Conservation (phyloP, 2,888 invertebrate genomes). For the Ectobius pallidus region DNA sequence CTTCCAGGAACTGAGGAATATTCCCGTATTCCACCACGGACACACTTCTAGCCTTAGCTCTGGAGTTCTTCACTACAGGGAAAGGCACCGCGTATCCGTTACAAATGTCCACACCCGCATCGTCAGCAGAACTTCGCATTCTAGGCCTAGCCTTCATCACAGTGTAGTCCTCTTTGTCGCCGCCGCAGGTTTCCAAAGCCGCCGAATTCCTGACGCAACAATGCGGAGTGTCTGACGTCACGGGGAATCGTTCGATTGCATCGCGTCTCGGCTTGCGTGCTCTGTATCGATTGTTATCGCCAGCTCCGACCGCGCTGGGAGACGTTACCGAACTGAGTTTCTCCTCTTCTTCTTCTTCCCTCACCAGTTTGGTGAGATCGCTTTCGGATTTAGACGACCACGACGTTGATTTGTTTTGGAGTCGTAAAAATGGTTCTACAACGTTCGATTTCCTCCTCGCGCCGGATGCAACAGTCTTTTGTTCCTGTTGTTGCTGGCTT, state of each 20-base stretch:
- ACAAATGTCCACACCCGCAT: not conserved
- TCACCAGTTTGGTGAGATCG: conserved; percentile 25
- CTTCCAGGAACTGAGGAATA: not conserved
- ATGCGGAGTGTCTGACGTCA: not conserved
- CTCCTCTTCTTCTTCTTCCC: not conserved
- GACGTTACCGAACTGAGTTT: not conserved
- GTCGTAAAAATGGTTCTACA: conserved; percentile 41
- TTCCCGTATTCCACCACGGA: not conserved
- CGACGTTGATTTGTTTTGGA: conserved; percentile 39
- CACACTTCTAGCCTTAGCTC: not conserved
- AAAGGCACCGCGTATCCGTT: not conserved
- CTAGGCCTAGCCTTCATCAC: not conserved
- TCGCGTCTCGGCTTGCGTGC: not conserved
- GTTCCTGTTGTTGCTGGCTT: not conserved
- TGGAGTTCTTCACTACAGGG: not conserved
- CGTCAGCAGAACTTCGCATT: not conserved
- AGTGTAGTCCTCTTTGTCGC: not conserved
- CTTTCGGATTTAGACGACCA: conserved; percentile 40
- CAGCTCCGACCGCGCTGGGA: not conserved
- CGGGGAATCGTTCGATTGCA: not conserved
- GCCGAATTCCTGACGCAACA: not conserved
- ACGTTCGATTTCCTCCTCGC: not conserved
- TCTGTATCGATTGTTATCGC: not conserved
- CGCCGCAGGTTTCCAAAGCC: too few species aligned
- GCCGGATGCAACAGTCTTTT: not conserved